Base-by-base conservation (phyloP, 2,113 vertebrate species). In the Potamarius usumacintae region DNA sequence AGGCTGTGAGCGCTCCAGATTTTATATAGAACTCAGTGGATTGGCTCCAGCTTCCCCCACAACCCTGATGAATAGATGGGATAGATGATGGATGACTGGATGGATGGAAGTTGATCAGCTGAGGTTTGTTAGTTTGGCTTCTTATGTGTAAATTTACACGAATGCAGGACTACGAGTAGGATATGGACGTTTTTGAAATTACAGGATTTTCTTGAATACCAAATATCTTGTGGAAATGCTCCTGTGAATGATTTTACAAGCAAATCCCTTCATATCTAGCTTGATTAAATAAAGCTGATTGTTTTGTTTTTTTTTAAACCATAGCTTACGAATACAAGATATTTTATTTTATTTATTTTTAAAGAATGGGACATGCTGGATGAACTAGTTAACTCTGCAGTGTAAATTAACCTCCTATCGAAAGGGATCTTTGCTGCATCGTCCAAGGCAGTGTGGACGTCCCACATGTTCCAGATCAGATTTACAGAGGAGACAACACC, bases 381-480 rank as follows among this genome's bases (percentile, higher is more conserved):
- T 18, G 34, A 80, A 53, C 22, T 25, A 27, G 50, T 57, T 34
- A 9, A 30, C 34, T 25, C 72, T 74, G 55, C 83, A 71, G 83
- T 72, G 34, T 27, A 30, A 48, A 17, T 71, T 34, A 86, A 20
- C 25, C 55, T 67, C 42, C 58, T 18, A 10, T 10, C n/a, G 50
- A 50, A 69, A 63, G 53, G 79, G 48, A 72, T 34, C 17, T 85
- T 55, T 79, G 65, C 62, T 79, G 71, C 80, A 80, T 83, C 86
- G 83, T 84, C 86, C 52, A 55, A 84, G 80, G 86, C 76, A 60
- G 58, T 83, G 62, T 83, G 71, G 65, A 67, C 86, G 83, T 55
- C 87, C 81, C 74, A 86, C 58, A 77, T 86, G 67, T 58, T n/a
- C 77, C 55, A 8, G 65, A 80, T 90, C 84, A 80, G 63, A 78